phyloP scores from a whole-genome alignment of 2,797 vertebrate genomes.

The Tinamus major region DNA sequence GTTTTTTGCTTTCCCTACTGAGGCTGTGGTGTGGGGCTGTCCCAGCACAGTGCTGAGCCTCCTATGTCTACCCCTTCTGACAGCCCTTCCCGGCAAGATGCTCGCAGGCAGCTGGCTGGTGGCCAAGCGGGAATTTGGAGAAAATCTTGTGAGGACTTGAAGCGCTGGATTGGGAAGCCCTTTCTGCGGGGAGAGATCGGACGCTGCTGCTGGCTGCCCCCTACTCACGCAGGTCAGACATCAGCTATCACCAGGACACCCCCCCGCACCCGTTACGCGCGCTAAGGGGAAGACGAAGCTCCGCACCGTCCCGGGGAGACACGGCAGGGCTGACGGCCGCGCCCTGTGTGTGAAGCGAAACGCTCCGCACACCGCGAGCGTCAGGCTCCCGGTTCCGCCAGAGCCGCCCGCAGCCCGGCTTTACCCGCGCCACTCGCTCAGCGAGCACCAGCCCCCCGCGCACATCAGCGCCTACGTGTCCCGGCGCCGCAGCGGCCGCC shows the following conservation, averaged over 20 bases:
- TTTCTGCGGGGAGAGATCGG: neutral
- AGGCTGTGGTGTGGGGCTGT: neutral
- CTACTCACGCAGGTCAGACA: neutral
- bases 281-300: neutral
- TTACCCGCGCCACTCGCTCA: too few species aligned
- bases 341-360: neutral
- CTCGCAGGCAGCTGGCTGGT: neutral
- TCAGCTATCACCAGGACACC: neutral
- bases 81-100: neutral
- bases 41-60: neutral
- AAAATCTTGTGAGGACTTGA: neutral
- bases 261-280: neutral
- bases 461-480: too few species aligned
- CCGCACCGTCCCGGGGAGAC: neutral
- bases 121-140: neutral
- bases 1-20: neutral
- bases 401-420: too few species aligned
- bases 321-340: neutral
- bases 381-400: neutral
- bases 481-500: too few species aligned
- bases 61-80: neutral
- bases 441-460: too few species aligned
- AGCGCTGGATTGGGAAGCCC: neutral
- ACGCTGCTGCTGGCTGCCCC: neutral
- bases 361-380: neutral